phyloP scores from a whole-genome alignment of 2,113 vertebrate species.

The Paramormyrops kingsleyae region DNA sequence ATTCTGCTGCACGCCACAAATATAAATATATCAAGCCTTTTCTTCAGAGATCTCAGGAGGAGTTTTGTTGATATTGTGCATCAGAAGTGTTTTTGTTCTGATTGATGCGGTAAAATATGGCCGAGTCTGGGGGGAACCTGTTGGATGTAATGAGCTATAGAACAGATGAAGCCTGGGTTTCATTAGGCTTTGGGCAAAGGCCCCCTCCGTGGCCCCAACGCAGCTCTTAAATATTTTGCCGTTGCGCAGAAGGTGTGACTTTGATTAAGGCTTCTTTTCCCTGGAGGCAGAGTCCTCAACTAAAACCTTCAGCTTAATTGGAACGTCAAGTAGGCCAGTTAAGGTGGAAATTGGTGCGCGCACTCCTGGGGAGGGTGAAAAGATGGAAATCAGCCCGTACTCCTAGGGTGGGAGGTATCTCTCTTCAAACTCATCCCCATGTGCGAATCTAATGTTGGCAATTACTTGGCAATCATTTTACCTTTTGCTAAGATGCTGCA shows the following conservation, averaged over 20 bases:
- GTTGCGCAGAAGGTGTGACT: neutral
- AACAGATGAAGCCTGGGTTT: neutral
- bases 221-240: neutral
- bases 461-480: constrained; percentile 9
- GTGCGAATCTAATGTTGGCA: neutral
- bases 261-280: constrained; percentile 10
- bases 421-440: neutral
- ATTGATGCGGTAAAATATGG: neutral
- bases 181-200: neutral
- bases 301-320: constrained; percentile 14
- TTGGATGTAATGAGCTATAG: neutral
- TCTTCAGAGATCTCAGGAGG: neutral
- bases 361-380: neutral
- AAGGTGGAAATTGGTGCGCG: neutral
- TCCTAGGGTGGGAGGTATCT: neutral
- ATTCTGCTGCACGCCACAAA: neutral
- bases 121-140: neutral
- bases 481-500: constrained; percentile 1
- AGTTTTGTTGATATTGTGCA: neutral
- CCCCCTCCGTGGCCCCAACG: neutral
- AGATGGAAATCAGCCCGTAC: neutral
- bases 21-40: neutral
- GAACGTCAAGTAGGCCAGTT: neutral
- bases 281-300: neutral
- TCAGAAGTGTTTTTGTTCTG: neutral